A percentile compares a stretch with the other conserved stretches of the same genome.
Conservation (phyloP, 1,140 invertebrate species). For the Linepithema humile region DNA sequence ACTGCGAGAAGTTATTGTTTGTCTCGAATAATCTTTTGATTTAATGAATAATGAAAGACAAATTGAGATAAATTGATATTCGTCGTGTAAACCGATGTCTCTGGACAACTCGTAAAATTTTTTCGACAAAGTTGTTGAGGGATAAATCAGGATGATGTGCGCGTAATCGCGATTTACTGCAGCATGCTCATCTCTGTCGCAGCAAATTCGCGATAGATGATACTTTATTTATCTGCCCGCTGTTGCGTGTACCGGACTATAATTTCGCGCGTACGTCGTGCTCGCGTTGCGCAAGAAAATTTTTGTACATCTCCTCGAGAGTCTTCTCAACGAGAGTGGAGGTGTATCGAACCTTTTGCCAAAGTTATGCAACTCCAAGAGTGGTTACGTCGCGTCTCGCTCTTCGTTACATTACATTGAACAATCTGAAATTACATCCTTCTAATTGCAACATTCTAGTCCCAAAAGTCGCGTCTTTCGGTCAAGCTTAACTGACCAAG, state of each 20-base stretch:
- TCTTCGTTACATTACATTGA: constrained; percentile 18
- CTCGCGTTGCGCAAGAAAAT: constrained; percentile 40
- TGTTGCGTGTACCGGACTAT: constrained; percentile 18
- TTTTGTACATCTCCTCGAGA: constrained; percentile 28
- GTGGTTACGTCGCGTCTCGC: constrained; percentile 14
- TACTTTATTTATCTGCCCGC: constrained; percentile 16
- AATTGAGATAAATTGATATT: not conserved
- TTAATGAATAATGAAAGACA: not conserved
- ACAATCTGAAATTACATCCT: constrained; percentile 21
- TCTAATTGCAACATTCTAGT: constrained; percentile 2
- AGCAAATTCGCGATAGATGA: not conserved
- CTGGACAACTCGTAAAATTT: not conserved
- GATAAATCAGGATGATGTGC: constrained; percentile 12
- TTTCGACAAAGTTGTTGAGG: not conserved
- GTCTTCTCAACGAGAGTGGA: not conserved
- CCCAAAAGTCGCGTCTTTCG: not conserved
- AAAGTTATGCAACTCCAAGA: constrained; percentile 44
- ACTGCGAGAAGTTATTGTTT: not conserved
- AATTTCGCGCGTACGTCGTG: constrained; percentile 36
- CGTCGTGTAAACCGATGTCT: no score
- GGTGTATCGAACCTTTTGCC: constrained; percentile 44
- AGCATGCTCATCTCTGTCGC: no score
- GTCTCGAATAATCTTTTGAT: no score
- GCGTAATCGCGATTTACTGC: not conserved
- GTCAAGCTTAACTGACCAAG: not conserved